These are phyloP conservation scores for Phenganax marumi DNA, from an alignment of 92 coral and sea anemone genomes.

Conservation along the genomic window DNA sequence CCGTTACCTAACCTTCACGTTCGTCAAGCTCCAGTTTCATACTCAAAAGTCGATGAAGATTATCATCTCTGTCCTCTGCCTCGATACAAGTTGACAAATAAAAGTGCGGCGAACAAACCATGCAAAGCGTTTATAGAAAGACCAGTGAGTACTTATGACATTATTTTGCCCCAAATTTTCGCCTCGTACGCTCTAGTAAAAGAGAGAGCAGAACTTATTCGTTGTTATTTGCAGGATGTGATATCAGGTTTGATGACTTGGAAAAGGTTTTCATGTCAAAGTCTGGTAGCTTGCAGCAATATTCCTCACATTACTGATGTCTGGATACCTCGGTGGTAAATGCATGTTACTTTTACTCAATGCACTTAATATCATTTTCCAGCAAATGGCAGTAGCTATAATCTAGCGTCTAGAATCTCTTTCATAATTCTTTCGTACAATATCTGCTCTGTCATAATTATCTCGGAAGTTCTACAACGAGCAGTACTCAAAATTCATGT, in stretches of 20 bases:
- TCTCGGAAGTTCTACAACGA: too few species aligned
- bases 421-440: too few species aligned
- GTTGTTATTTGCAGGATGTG: conserved; percentile 69
- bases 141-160: conserved; percentile 59
- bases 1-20: conserved; percentile 92
- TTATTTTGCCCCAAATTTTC: too few species aligned
- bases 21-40: conserved; percentile 78
- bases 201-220: not conserved
- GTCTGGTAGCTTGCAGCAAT: conserved; percentile 76
- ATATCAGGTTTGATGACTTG: conserved; percentile 99
- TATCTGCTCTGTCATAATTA: too few species aligned
- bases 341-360: not conserved
- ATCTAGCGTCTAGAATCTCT: too few species aligned
- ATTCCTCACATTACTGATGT: conserved; percentile 81
- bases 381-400: too few species aligned
- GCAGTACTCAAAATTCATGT: too few species aligned
- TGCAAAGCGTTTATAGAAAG: conserved; percentile 82
- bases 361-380: too few species aligned
- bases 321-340: conserved; percentile 97
- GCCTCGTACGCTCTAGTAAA: too few species aligned
- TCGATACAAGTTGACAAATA: conserved; percentile 74
- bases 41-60: conserved; percentile 91
- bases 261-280: conserved; percentile 97
- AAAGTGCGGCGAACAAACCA: conserved; percentile 71
- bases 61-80: conserved; percentile 86